Percentiles rank a stretch among this genome's conserved stretches.
These are phyloP conservation scores for Umimayanthus chanpuru DNA, from an alignment of 92 coral and sea anemone genomes.

Conservation along the genomic window DNA sequence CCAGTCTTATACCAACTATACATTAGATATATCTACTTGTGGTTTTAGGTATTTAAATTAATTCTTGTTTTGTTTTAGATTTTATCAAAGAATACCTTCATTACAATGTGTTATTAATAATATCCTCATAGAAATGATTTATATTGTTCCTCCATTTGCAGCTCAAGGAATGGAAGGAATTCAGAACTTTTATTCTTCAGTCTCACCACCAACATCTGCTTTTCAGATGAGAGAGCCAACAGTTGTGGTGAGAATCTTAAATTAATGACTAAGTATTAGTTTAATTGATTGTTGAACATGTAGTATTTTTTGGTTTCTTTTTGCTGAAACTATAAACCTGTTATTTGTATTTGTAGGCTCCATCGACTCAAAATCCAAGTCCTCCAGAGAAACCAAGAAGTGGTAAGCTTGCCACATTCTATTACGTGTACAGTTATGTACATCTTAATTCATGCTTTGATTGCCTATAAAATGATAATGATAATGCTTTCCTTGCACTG, in stretches of 20 bases:
- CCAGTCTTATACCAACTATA: no score
- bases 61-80: no score
- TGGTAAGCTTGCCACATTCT: background rate
- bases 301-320: background rate
- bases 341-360: constrained; percentile 1
- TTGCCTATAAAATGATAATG: background rate
- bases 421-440: no score
- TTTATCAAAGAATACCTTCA: no score
- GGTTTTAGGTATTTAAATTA: no score
- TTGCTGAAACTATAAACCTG: background rate
- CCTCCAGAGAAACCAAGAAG: constrained; percentile 21
- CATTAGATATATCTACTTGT: no score
- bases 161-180: constrained; percentile 63
- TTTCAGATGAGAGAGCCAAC: constrained; percentile 69
- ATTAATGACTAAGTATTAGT: background rate
- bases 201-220: constrained; percentile 76
- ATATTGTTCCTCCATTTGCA: constrained; percentile 11
- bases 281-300: background rate
- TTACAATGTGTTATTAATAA: no score
- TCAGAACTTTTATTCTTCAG: constrained; percentile 73
- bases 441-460: background rate
- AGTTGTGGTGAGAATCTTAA: constrained; percentile 37
- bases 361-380: background rate
- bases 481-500: no score
- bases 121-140: background rate